phyloP scores from a whole-genome alignment of 2,797 vertebrate species.

The Anniella stebbinsi region DNA sequence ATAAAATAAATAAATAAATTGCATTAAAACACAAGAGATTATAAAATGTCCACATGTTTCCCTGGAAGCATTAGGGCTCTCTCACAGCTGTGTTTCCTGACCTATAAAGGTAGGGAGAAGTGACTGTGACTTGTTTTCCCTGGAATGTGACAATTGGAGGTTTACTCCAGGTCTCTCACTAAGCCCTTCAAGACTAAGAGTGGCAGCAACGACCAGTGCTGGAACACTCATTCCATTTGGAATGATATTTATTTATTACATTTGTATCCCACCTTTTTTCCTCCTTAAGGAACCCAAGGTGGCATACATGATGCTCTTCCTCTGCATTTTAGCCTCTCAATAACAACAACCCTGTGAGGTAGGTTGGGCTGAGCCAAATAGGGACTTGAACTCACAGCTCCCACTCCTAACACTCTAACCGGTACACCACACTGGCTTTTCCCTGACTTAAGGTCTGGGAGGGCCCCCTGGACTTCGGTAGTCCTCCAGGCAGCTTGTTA shows the following conservation, averaged over 20 bases:
- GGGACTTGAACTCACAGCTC: no score
- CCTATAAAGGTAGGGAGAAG: no score
- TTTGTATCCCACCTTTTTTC: no score
- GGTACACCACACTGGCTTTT: not conserved
- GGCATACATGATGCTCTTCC: no score
- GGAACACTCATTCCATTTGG: not conserved
- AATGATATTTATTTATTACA: no score
- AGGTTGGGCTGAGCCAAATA: no score
- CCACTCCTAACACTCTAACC: no score
- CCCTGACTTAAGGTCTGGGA: not conserved
- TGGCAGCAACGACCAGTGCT: not conserved
- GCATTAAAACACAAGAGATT: not conserved
- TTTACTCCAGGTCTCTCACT: not conserved
- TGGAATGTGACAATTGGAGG: not conserved
- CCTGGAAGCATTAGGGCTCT: not conserved
- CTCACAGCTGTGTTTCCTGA: not conserved
- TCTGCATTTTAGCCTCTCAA: no score
- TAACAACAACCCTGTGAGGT: no score
- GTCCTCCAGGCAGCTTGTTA: not conserved
- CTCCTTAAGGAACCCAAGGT: no score
- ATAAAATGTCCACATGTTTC: fast-evolving
- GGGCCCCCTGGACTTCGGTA: no score
- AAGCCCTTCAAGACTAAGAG: not conserved
- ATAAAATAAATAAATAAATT: no score
- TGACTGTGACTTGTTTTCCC: not conserved